These are phyloP conservation scores for Abscondita cerata DNA, from an alignment of 2,888 invertebrate genomes.

Conservation along the genomic window DNA sequence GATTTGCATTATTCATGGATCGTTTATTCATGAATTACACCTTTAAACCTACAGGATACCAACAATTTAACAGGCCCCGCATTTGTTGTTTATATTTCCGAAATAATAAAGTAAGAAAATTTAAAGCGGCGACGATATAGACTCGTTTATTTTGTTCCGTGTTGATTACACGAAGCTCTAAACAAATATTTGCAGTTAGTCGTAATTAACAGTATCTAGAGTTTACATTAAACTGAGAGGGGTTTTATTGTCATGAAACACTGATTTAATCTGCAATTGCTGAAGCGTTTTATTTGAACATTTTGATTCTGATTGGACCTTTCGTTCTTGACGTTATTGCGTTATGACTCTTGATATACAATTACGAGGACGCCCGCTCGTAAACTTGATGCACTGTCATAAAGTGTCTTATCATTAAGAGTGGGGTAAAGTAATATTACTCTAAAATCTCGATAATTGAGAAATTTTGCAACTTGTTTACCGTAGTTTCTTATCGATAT, in stretches of 20 bases:
- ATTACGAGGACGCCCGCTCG: not conserved
- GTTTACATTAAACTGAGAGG: conserved; percentile 4
- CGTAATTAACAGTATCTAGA: conserved; percentile 22
- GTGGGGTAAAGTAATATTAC: no score
- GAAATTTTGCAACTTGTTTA: not conserved
- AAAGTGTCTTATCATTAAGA: no score
- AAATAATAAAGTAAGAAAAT: conserved; percentile 15
- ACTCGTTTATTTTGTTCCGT: conserved; percentile 12
- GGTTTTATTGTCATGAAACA: conserved; percentile 15
- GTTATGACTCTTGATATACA: not conserved
- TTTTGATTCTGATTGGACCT: conserved; percentile 13
- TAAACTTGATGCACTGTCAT: not conserved
- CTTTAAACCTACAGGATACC: conserved; percentile 50
- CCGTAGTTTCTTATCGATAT: conserved; percentile 22
- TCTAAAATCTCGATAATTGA: no score
- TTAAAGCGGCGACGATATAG: conserved; percentile 1
- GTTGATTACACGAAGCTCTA: conserved; percentile 21
- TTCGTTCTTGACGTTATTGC: conserved; percentile 1
- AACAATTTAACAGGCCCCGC: conserved; percentile 37
- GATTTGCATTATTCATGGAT: conserved; percentile 45
- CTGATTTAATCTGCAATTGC: conserved; percentile 11
- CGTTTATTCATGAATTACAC: conserved; percentile 49
- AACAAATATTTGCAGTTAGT: conserved; percentile 28
- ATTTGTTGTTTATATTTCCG: not conserved
- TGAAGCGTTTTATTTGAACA: conserved; percentile 4